Evolutionary conservation across 2,888 invertebrate species (phyloP).

Genomic region (Cheilosia grossa): DNA sequence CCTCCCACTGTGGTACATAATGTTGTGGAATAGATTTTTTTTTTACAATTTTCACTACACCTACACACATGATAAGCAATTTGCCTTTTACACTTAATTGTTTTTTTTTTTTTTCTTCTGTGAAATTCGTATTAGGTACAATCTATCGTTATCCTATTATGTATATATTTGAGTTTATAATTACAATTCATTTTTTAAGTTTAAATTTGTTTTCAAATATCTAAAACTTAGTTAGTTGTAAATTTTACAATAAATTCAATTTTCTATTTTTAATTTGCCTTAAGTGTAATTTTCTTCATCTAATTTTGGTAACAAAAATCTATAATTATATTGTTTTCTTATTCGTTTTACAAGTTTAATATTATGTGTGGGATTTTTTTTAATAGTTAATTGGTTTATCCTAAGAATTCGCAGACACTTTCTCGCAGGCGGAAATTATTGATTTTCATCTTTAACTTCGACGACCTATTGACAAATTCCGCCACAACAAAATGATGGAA

Average conservation of each 20-base stretch:
- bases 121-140: conserved; percentile 31
- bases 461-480: not conserved
- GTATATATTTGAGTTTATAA: not conserved
- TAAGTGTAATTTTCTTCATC: conserved; percentile 26
- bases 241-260: conserved; percentile 66
- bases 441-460: not conserved
- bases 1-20: not conserved
- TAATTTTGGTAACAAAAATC: conserved; percentile 58
- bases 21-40: not conserved
- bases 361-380: conserved; percentile 17
- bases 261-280: conserved; percentile 36
- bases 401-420: conserved; percentile 2
- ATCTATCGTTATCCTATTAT: conserved; percentile 6
- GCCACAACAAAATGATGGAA: not conserved
- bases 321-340: conserved; percentile 40
- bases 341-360: conserved; percentile 21
- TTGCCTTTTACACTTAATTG: not conserved
- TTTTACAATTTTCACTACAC: not conserved
- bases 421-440: conserved; percentile 9
- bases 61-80: not conserved
- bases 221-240: conserved; percentile 54
- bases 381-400: conserved; percentile 11
- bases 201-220: conserved; percentile 32
- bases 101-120: too few relatives aligned
- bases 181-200: conserved; percentile 1